Percentiles rank a stretch among this genome's conserved stretches.
phyloP scores from a whole-genome alignment of 2,797 vertebrate species.

The Cacajao melanocephalus region DNA sequence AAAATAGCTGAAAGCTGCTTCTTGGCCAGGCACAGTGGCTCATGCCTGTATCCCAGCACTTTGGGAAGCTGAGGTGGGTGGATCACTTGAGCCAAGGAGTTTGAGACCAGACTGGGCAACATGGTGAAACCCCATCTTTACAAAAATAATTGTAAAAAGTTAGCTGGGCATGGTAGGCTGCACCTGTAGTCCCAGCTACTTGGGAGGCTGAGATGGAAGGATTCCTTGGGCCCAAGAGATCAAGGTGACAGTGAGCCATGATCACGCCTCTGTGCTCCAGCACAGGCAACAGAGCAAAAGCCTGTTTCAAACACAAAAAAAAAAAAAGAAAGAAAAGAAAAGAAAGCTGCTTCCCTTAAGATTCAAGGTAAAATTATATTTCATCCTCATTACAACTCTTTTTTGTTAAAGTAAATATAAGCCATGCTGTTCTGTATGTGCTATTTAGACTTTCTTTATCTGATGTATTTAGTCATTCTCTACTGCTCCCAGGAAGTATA shows the following conservation, averaged over 20 bases:
- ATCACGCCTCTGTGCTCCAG: not conserved
- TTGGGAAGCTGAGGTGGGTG: not conserved
- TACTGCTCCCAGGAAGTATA: not conserved
- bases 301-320: not conserved
- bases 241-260: not conserved
- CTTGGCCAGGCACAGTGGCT: not conserved
- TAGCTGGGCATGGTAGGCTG: not conserved
- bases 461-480: constrained; percentile 30
- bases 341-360: constrained; percentile 11
- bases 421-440: not conserved
- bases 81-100: not conserved
- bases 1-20: constrained; percentile 6
- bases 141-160: not conserved
- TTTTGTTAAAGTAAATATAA: not conserved
- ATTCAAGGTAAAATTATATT: constrained; percentile 47
- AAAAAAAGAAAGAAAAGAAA: no score
- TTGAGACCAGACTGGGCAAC: not conserved
- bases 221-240: not conserved
- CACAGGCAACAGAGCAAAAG: not conserved
- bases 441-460: not conserved
- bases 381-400: not conserved
- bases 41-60: not conserved
- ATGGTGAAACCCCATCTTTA: not conserved
- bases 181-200: not conserved
- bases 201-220: not conserved